Evolutionary conservation across 2,888 invertebrate species (phyloP), one percentile per base, ranked within the genome.

Genomic region (Phengaris alcon): DNA sequence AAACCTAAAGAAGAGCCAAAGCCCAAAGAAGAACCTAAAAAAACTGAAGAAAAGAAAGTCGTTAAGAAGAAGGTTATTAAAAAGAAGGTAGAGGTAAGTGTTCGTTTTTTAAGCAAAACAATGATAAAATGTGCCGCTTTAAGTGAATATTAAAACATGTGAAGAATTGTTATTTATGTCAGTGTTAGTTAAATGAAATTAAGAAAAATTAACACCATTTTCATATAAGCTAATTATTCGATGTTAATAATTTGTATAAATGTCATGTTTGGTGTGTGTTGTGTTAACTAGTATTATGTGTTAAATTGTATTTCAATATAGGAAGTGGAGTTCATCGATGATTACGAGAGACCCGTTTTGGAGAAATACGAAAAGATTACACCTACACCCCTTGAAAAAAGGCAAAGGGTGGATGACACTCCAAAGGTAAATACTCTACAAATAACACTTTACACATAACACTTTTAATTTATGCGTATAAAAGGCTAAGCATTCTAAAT

Each of bases 341-440:
- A 97, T 92, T 97, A 97, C 88, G 97, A 97, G 86, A 94, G 96
- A 82, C 95, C 96, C 3, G 95, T 95, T 74, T 91, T 96, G 85
- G 96, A 96, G 88, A 96, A 95, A 89, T 96, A 95, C 83, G 95
- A 96, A 90, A 95, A 93, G 84, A 86, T 94, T 81, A 88, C 93
- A 87, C 93, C 93, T 74, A 94, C 94, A 84, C 93, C 94, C 82
- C 87, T 93, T 73, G 90, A 89, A 86, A 94, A 94, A 92, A 93
- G 90, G 88, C 84, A 85, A 75, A 94, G 89, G 88, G 90, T 90
- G 83, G 91, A 89, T 84, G 87, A 88, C 81, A 89, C 89, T 84
- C 88, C 85, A 59, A 88, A 93, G 93, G 93, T 93, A 93, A 90
- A 73, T 85, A 85, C 83, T 83, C 77, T 73, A 86, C 84, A 85